Evolutionary conservation across 2,888 invertebrate species (phyloP).

Genomic region (Sthenelais limicola): DNA sequence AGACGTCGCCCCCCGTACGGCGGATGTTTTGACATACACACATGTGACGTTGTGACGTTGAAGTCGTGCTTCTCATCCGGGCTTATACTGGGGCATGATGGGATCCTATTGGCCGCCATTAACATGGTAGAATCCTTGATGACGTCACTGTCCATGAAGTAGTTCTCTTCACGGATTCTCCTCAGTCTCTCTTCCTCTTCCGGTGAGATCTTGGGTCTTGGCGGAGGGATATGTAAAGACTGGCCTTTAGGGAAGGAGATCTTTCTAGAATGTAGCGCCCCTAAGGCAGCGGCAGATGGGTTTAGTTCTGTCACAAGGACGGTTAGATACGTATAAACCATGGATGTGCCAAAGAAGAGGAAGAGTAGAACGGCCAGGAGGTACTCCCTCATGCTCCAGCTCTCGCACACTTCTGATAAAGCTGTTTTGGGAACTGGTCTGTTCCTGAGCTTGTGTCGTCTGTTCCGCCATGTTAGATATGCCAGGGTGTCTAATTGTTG

Average conservation of each 20-base stretch:
- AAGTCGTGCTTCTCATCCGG: neutral
- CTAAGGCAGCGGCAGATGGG: neutral
- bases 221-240: neutral
- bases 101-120: neutral
- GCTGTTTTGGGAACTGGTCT: no score
- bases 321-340: slow-evolving; percentile 8
- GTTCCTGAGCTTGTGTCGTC: no score
- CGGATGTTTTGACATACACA: neutral
- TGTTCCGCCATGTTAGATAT: no score
- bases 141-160: slow-evolving; percentile 13
- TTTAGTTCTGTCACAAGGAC: neutral
- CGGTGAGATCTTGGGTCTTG: neutral
- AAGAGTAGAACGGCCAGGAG: neutral
- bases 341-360: slow-evolving; percentile 17
- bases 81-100: neutral
- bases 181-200: neutral
- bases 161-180: neutral
- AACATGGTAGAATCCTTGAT: neutral
- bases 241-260: neutral
- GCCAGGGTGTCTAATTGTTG: no score
- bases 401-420: no score
- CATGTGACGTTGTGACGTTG: neutral
- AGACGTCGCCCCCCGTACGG: neutral
- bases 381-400: no score
- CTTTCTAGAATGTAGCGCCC: no score